Evolutionary conservation across 2,888 invertebrate species (phyloP).

Genomic region (Osmoderma eremita): DNA sequence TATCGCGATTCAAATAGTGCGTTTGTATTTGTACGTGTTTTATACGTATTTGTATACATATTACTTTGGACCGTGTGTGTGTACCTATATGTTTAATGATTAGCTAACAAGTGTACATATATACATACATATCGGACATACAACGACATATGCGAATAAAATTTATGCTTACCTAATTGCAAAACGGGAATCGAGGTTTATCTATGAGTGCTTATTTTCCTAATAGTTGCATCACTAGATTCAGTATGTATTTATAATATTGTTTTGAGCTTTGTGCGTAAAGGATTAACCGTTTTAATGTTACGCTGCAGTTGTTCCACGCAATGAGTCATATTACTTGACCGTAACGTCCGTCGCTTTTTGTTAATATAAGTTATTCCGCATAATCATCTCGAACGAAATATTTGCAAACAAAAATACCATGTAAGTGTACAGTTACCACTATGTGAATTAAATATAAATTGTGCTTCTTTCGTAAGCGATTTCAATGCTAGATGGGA

Average conservation of each 20-base stretch:
- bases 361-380: constrained; percentile 16
- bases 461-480: constrained; percentile 21
- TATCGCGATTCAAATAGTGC: constrained; percentile 2
- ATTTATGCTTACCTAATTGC: background rate
- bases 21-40: background rate
- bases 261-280: constrained; percentile 17
- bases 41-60: background rate
- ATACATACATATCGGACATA: background rate
- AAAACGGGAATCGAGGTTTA: background rate
- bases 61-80: too few relatives aligned
- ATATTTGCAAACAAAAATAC: constrained; percentile 27
- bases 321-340: constrained; percentile 34
- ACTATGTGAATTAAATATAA: constrained; percentile 5
- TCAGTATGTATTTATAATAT: background rate
- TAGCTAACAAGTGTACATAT: constrained; percentile 15
- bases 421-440: constrained; percentile 16
- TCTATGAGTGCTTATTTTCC: constrained; percentile 1
- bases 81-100: background rate
- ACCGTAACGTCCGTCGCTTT: constrained; percentile 22
- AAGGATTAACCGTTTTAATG: constrained; percentile 31
- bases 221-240: background rate
- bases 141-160: background rate
- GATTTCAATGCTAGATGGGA: constrained; percentile 38
- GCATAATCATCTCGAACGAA: constrained; percentile 17
- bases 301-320: constrained; percentile 32